Evolutionary conservation across 37 sponge, comb jelly and placozoan species (phyloP), one percentile per base, ranked within the genome.

Genomic region (Diacarnus erythraeanus): DNA sequence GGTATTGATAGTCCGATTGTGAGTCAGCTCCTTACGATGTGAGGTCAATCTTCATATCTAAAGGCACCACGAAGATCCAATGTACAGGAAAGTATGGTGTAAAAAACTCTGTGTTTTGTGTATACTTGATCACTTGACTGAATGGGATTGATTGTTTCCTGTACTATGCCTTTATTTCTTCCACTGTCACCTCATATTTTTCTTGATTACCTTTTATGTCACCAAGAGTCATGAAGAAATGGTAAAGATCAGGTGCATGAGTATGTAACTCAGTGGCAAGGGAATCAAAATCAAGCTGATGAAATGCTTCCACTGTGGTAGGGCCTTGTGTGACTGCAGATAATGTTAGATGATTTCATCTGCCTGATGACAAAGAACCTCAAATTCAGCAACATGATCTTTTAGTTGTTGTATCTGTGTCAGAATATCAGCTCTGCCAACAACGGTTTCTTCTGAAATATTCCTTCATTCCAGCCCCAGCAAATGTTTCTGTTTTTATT

Each of bases 1-100:
- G 4, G 41, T 71, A 21, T 82, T 82, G 3, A 82, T 75, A 2
- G 83, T 82, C 1, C 75, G 38, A 42, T 82, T 82, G 51, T 82
- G 74, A 18, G 37, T 75, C 83, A 82, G 38, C 61, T 64, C 0
- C 72, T 1, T 2, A 82, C 37, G 42, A 82, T 58, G 43, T 42
- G 70, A 61, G 38, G 64, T 2, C 83, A 63, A 57, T 82, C 75
- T 44, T 82, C 75, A 44, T 59, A 82, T 5, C 64, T 2, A 20
- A 78, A 65, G n/a, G 79, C 42, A 4, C 36, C 18, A 25, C 79
- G 5, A 2, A 64, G 68, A 17, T 66, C 47, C 2, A 44, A 47
- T 25, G 47, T 82, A 82, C 4, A 82, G 75, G 42, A 74, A 61
- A 18, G 60, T 29, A 1, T 29, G 12, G 63, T 82, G 83, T 29